phyloP scores from a whole-genome alignment of 2,888 invertebrate species.

The Spodoptera picta region DNA sequence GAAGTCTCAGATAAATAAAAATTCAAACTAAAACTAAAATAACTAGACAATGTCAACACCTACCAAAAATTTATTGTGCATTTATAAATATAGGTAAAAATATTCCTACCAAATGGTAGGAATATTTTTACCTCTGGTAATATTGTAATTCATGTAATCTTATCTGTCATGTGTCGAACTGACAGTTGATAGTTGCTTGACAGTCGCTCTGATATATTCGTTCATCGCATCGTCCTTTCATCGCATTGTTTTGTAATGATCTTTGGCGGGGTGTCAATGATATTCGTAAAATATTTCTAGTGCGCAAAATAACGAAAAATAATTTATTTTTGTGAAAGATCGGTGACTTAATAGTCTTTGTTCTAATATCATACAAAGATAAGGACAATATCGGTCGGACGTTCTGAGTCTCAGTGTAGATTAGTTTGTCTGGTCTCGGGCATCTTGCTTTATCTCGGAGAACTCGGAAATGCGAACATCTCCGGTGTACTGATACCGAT shows the following conservation, averaged over 20 bases:
- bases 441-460: slow-evolving; percentile 68
- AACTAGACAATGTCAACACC: too few relatives aligned
- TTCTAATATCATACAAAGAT: slow-evolving; percentile 47
- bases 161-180: slow-evolving; percentile 29
- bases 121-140: slow-evolving; percentile 9
- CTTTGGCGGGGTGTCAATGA: slow-evolving; percentile 46
- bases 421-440: slow-evolving; percentile 83
- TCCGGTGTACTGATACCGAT: slow-evolving; percentile 53
- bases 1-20: too few relatives aligned
- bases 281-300: slow-evolving; percentile 29
- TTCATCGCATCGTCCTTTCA: not conserved
- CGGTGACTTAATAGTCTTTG: slow-evolving; percentile 31
- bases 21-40: too few relatives aligned
- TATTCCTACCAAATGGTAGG: too few relatives aligned
- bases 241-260: slow-evolving; percentile 47
- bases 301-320: slow-evolving; percentile 35
- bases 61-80: too few relatives aligned
- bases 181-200: slow-evolving; percentile 9
- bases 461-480: slow-evolving; percentile 72
- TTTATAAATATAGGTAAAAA: too few relatives aligned
- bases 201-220: slow-evolving; percentile 1
- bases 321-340: slow-evolving; percentile 15
- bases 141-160: not conserved
- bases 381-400: slow-evolving; percentile 63
- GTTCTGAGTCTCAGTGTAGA: slow-evolving; percentile 90